Conservation (phyloP, 2,797 vertebrate genomes). For the Cetoscarus ocellatus region DNA sequence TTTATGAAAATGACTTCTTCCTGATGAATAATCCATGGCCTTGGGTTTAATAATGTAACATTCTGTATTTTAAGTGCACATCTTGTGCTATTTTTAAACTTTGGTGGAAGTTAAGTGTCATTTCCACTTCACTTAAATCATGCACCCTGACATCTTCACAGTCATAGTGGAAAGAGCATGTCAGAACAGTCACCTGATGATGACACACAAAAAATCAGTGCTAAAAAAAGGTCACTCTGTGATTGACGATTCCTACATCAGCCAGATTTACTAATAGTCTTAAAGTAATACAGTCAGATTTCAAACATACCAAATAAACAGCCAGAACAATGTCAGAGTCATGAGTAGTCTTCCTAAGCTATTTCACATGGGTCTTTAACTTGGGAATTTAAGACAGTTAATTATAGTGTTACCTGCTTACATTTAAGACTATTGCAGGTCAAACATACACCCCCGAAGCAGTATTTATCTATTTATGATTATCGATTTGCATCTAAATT, state of each 20-base stretch:
- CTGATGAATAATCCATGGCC: neutral
- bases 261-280: neutral
- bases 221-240: neutral
- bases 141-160: neutral
- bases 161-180: neutral
- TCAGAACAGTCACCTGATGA: neutral
- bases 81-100: slow-evolving; percentile 9
- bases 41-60: neutral
- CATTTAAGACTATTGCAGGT: neutral
- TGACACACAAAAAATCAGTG: neutral
- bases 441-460: neutral
- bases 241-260: too few species aligned
- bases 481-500: neutral
- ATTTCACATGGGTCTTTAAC: neutral
- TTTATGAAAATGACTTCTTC: neutral
- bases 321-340: neutral
- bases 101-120: neutral
- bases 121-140: neutral
- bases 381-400: neutral
- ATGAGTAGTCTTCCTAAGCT: neutral
- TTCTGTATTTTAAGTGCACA: neutral
- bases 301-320: neutral
- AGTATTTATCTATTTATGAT: neutral
- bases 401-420: neutral
- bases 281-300: neutral